phyloP scores from a whole-genome alignment of 2,888 invertebrate species.

The Stomorhina lunata region DNA sequence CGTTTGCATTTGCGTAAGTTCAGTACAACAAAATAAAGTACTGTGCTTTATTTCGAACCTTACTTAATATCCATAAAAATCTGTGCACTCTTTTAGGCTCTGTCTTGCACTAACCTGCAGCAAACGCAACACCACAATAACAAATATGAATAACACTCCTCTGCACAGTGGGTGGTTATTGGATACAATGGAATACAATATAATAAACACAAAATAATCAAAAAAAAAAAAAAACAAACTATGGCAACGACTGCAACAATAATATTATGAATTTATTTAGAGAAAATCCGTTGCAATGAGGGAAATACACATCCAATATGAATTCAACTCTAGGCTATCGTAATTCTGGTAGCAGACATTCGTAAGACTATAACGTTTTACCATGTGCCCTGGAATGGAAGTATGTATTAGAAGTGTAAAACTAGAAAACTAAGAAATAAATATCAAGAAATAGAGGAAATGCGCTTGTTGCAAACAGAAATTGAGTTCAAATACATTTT shows the following conservation, averaged over 20 bases:
- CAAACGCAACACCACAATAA: background rate
- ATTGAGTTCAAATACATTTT: slow-evolving; percentile 43
- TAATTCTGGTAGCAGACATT: background rate
- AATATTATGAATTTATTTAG: slow-evolving; percentile 48
- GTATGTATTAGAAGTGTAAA: background rate
- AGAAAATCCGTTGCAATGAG: slow-evolving; percentile 40
- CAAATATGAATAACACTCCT: slow-evolving; percentile 7
- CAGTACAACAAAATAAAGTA: too few relatives aligned
- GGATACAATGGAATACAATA: background rate
- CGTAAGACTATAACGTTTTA: background rate
- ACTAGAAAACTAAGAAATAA: background rate
- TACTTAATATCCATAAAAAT: too few relatives aligned
- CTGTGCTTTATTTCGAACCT: too few relatives aligned
- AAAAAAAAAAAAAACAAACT: slow-evolving; percentile 57
- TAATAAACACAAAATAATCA: background rate
- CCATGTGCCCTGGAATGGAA: background rate
- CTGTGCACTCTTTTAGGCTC: background rate
- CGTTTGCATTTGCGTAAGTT: too few relatives aligned
- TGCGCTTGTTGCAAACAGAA: slow-evolving; percentile 52
- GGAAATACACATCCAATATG: slow-evolving; percentile 59
- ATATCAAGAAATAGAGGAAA: slow-evolving; percentile 31
- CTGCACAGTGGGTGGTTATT: background rate
- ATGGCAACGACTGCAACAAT: slow-evolving; percentile 14
- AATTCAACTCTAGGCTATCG: background rate
- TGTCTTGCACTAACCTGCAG: background rate